These are phyloP conservation scores for Mycetomoellerius zeteki DNA, from an alignment of 1,140 invertebrate genomes.

Conservation along the genomic window DNA sequence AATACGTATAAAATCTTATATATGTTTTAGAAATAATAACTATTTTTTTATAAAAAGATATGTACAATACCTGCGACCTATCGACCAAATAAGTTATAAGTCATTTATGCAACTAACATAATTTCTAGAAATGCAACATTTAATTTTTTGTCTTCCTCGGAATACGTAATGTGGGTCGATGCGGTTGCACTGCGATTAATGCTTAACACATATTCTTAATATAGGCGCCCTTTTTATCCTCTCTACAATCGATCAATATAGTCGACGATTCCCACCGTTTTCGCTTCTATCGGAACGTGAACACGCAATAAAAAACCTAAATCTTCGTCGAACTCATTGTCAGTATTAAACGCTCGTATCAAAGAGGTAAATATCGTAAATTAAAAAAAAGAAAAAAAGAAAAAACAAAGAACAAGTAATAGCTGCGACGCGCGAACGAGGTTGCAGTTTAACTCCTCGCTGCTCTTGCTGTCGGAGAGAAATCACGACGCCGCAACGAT, in stretches of 20 bases:
- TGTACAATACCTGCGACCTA: constrained; percentile 51
- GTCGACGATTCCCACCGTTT: constrained; percentile 13
- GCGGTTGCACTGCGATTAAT: constrained; percentile 41
- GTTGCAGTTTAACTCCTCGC: constrained; percentile 64
- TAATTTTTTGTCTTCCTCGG: not conserved
- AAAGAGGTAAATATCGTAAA: constrained; percentile 34
- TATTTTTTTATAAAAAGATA: constrained; percentile 56
- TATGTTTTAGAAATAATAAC: constrained; percentile 46
- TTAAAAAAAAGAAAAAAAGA: constrained; percentile 17
- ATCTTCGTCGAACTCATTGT: constrained; percentile 12
- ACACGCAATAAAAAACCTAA: constrained; percentile 7
- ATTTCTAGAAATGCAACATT: not conserved
- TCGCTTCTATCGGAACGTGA: not conserved
- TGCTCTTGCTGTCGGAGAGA: constrained; percentile 69
- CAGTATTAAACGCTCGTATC: constrained; percentile 29
- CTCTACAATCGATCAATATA: constrained; percentile 42
- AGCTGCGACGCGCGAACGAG: constrained; percentile 59
- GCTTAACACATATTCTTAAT: constrained; percentile 50
- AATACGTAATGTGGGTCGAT: constrained; percentile 29
- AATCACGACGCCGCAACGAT: constrained; percentile 74
- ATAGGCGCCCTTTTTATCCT: constrained; percentile 41
- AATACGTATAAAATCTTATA: constrained; percentile 55
- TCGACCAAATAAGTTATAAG: constrained; percentile 29
- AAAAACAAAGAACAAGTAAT: constrained; percentile 11
- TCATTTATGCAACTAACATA: not conserved